A percentile compares a stretch with the other conserved stretches of the same genome.
Conservation (phyloP, 2,797 vertebrate species). For the Tapirus indicus region DNA sequence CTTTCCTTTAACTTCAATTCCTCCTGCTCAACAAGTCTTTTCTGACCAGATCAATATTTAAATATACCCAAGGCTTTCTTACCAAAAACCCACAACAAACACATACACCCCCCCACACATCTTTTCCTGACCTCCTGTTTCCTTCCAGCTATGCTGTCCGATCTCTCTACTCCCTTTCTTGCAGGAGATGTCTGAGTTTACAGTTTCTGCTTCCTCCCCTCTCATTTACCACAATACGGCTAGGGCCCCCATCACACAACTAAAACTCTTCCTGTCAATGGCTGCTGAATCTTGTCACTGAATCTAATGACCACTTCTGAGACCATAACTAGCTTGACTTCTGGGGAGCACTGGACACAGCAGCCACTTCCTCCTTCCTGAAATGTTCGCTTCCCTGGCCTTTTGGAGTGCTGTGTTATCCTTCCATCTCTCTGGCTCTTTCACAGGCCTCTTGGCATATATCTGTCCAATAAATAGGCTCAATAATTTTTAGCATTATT, state of each 20-base stretch:
- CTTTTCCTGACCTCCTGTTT: not conserved
- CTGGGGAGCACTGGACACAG: not conserved
- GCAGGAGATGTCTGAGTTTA: not conserved
- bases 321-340: not conserved
- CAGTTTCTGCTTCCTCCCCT: not conserved
- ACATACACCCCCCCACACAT: not conserved
- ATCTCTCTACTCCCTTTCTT: not conserved
- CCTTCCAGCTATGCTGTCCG: not conserved
- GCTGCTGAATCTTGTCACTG: not conserved
- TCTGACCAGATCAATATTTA: not conserved
- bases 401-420: not conserved
- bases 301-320: not conserved
- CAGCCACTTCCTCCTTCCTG: not conserved
- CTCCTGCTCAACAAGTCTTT: not conserved
- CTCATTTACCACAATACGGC: accelerated
- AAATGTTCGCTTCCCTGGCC: not conserved
- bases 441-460: not conserved
- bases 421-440: not conserved
- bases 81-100: not conserved
- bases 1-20: not conserved
- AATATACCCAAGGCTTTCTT: not conserved
- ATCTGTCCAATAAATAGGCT: not conserved
- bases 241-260: not conserved
- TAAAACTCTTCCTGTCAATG: accelerated
- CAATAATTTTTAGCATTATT: not conserved